A percentile compares a stretch with the other conserved stretches of the same genome.
Conservation (phyloP, 2,888 invertebrate species). For the Ectropis crepuscularia region DNA sequence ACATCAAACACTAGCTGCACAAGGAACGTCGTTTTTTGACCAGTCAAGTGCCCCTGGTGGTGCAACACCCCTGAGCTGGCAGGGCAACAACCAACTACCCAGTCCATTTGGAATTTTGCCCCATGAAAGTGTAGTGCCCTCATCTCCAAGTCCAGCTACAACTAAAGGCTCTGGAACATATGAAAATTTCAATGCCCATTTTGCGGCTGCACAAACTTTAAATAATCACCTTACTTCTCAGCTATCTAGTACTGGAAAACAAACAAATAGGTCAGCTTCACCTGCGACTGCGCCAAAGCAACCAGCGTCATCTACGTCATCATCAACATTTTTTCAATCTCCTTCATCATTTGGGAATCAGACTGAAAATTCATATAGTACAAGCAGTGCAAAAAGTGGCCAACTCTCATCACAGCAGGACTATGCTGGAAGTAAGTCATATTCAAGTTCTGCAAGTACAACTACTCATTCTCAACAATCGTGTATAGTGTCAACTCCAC, state of each 20-base stretch:
- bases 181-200: conserved; percentile 89
- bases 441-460: conserved; percentile 85
- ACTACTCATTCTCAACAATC: conserved; percentile 87
- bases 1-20: conserved; percentile 84
- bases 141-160: conserved; percentile 85
- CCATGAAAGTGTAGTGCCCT: conserved; percentile 90
- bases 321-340: conserved; percentile 87
- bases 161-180: conserved; percentile 85
- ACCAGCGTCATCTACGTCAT: conserved; percentile 80
- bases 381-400: conserved; percentile 83
- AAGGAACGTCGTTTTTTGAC: conserved; percentile 88
- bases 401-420: conserved; percentile 83
- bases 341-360: conserved; percentile 85
- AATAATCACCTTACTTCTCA: conserved; percentile 88
- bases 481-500: conserved; percentile 89
- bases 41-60: conserved; percentile 84
- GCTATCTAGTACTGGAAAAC: conserved; percentile 84
- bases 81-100: conserved; percentile 88
- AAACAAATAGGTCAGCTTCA: conserved; percentile 83
- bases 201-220: conserved; percentile 86
- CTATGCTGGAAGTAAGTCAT: conserved; percentile 85
- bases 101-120: conserved; percentile 92
- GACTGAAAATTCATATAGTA: conserved; percentile 83
- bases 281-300: conserved; percentile 82
- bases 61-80: conserved; percentile 87